Conservation (phyloP, 2,797 vertebrate species). For the Sebastes cheni region DNA sequence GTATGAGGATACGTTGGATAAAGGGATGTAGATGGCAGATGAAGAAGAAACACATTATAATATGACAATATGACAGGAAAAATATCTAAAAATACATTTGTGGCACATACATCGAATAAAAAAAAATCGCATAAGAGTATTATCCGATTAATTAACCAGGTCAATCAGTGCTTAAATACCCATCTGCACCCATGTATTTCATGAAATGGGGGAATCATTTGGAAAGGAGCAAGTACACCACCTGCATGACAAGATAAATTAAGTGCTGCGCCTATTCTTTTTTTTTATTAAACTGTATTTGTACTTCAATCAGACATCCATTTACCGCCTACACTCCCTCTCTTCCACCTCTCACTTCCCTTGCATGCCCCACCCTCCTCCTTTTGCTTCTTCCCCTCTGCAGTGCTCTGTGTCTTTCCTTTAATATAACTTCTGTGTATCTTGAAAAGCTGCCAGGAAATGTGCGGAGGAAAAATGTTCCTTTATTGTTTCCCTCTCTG, state of each 20-base stretch:
- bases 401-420: constrained; percentile 63
- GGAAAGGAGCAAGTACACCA: not conserved
- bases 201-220: not conserved
- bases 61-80: too few species aligned
- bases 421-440: constrained; percentile 70
- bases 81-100: not conserved
- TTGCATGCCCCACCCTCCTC: constrained; percentile 45
- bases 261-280: not conserved
- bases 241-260: not conserved
- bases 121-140: not conserved
- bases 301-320: constrained; percentile 27
- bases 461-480: constrained; percentile 51
- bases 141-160: not conserved
- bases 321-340: constrained; percentile 7
- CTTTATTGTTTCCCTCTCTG: constrained; percentile 56
- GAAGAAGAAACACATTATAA: not conserved
- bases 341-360: constrained; percentile 18
- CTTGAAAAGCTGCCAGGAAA: constrained; percentile 70
- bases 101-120: not conserved
- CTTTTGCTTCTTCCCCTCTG: constrained; percentile 36
- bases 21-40: not conserved
- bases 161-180: not conserved
- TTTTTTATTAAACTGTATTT: constrained; percentile 2
- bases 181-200: not conserved
- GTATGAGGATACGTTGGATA: too few species aligned